These are phyloP conservation scores for Peromyscus eremicus DNA, from an alignment of 2,797 vertebrate genomes.

Conservation along the genomic window DNA sequence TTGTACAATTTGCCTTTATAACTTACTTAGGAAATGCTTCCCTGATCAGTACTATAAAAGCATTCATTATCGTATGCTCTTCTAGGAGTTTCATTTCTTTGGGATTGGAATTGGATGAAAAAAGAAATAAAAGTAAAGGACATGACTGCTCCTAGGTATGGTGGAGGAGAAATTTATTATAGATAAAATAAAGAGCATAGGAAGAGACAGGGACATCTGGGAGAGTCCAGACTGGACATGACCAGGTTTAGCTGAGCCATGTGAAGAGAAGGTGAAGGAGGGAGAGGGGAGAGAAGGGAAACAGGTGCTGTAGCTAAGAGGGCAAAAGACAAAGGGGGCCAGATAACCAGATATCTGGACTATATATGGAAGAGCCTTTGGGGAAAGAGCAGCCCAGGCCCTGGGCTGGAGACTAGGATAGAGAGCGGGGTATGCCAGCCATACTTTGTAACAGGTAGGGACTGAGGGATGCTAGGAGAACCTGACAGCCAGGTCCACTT, in stretches of 20 bases:
- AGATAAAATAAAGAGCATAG: not conserved
- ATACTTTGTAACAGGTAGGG: not conserved
- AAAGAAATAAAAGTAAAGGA: not conserved
- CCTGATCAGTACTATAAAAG: not conserved
- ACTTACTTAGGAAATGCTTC: slow-evolving; percentile 16
- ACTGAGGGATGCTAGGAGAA: not conserved
- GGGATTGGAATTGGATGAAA: not conserved
- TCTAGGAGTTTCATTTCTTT: slow-evolving; percentile 30
- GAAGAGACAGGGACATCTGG: not conserved
- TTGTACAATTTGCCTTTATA: not conserved
- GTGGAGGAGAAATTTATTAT: not conserved
- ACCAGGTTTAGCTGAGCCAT: not conserved
- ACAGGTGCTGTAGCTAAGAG: not conserved
- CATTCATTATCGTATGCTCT: not conserved
- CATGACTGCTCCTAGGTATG: not conserved
- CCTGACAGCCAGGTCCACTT: not conserved
- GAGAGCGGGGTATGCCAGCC: not conserved
- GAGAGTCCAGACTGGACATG: not conserved
- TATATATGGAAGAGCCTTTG: not conserved
- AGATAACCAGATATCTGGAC: not conserved
- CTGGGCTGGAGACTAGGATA: not conserved
- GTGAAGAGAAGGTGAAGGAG: not conserved
- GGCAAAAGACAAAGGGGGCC: not conserved
- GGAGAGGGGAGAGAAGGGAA: not conserved
- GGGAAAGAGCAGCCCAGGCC: not conserved